phyloP scores from a whole-genome alignment of 2,888 invertebrate species.

The Cryptops parisi region DNA sequence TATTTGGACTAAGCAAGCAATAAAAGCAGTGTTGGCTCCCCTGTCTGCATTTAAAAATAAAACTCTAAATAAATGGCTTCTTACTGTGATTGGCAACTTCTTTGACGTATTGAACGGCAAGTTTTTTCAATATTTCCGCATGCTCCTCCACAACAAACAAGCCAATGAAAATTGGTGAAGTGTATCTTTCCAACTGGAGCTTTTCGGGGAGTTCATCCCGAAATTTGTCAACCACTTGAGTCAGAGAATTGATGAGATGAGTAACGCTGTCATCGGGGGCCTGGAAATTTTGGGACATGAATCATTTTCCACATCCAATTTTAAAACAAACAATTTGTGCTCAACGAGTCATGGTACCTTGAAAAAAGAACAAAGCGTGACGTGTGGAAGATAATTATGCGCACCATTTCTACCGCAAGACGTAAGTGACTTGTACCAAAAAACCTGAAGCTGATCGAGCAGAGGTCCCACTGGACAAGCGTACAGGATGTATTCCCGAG shows the following conservation, averaged over 20 bases:
- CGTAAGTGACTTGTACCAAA: constrained; percentile 50
- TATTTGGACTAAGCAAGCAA: too few relatives aligned
- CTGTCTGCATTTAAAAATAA: too few relatives aligned
- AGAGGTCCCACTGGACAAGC: constrained; percentile 68
- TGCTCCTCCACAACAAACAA: constrained; percentile 70
- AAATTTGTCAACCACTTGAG: constrained; percentile 45
- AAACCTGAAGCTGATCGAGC: constrained; percentile 53
- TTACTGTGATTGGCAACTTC: constrained; percentile 40
- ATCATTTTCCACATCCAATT: neutral
- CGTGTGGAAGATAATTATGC: constrained; percentile 77
- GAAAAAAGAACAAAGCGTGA: constrained; percentile 77
- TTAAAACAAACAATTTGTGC: neutral
- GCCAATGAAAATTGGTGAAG: constrained; percentile 81
- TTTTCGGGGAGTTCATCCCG: constrained; percentile 23
- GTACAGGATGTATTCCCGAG: constrained; percentile 74
- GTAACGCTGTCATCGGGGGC: constrained; percentile 27
- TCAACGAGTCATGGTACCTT: constrained; percentile 47
- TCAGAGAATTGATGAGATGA: constrained; percentile 25
- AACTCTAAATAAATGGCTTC: too few relatives aligned
- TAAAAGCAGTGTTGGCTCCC: too few relatives aligned
- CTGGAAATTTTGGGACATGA: constrained; percentile 20
- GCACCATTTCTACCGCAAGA: constrained; percentile 76
- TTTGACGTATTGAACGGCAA: constrained; percentile 65
- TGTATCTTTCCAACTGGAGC: constrained; percentile 55
- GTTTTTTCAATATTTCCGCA: constrained; percentile 60